These are phyloP conservation scores for Oenanthe melanoleuca DNA, from an alignment of 2,113 vertebrate genomes.

Conservation along the genomic window DNA sequence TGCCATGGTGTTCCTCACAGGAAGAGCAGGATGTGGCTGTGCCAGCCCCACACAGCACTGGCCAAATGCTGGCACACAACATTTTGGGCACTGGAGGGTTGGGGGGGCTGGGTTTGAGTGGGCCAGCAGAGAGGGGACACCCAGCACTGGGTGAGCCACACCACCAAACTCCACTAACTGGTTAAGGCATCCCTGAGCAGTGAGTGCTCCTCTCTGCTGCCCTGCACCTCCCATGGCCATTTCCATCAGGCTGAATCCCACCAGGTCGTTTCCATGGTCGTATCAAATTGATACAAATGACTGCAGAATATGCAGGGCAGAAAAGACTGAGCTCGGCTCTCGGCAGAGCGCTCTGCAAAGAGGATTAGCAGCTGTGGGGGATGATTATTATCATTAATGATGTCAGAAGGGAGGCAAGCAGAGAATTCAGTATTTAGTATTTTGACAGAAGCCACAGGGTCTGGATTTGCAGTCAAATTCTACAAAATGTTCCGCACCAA, in stretches of 20 bases:
- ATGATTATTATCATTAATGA: slow-evolving; percentile 44
- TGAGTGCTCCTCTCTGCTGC: background rate
- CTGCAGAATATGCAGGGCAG: background rate
- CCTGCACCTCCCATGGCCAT: background rate
- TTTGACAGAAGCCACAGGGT: slow-evolving; percentile 50
- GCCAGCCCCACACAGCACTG: background rate
- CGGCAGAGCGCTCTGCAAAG: background rate
- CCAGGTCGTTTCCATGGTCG: background rate
- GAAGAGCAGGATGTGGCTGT: background rate
- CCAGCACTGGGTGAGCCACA: background rate
- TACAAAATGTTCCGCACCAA: background rate
- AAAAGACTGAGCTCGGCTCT: background rate
- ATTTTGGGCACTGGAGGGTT: no score
- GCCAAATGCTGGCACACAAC: no score
- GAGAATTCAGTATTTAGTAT: background rate
- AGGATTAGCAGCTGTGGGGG: slow-evolving; percentile 41
- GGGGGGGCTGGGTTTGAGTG: no score
- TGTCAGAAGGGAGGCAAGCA: slow-evolving; percentile 1
- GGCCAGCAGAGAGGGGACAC: no score
- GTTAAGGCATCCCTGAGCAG: background rate
- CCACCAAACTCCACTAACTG: fast-evolving
- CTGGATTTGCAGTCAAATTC: background rate
- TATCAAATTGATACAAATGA: background rate
- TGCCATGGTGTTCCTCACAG: fast-evolving
- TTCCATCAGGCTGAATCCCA: background rate